Conservation (phyloP, 2,113 vertebrate species). For the Cichladusa arquata region DNA sequence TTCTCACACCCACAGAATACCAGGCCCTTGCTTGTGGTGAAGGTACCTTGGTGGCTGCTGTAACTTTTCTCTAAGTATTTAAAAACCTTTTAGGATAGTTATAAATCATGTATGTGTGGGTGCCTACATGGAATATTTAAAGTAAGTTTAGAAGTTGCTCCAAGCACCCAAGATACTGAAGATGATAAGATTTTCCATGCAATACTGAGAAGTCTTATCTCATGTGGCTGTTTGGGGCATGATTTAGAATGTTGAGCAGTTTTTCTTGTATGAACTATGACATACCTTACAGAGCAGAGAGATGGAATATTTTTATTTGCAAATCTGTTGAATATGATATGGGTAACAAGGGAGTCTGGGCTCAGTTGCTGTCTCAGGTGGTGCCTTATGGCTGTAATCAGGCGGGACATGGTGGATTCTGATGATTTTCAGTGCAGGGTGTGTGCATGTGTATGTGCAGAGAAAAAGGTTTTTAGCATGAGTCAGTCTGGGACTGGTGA, state of each 20-base stretch:
- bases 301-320: background rate
- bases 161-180: background rate
- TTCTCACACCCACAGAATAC: conserved; percentile 2
- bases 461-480: background rate
- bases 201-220: background rate
- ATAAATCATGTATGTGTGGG: background rate
- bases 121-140: background rate
- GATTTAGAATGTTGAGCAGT: background rate
- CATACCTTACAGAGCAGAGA: background rate
- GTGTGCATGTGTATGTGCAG: background rate
- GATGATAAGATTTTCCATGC: background rate
- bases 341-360: background rate
- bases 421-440: background rate
- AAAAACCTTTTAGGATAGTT: background rate
- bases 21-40: background rate
- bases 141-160: background rate
- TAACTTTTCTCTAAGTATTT: background rate
- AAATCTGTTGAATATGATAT: background rate
- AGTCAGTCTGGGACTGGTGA: background rate
- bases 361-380: background rate
- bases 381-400: background rate
- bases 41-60: background rate
- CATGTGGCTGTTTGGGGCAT: rapidly evolving
- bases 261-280: background rate
- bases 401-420: background rate